These are phyloP conservation scores for Phortica variegata DNA, from an alignment of 1,140 invertebrate species.

Conservation along the genomic window DNA sequence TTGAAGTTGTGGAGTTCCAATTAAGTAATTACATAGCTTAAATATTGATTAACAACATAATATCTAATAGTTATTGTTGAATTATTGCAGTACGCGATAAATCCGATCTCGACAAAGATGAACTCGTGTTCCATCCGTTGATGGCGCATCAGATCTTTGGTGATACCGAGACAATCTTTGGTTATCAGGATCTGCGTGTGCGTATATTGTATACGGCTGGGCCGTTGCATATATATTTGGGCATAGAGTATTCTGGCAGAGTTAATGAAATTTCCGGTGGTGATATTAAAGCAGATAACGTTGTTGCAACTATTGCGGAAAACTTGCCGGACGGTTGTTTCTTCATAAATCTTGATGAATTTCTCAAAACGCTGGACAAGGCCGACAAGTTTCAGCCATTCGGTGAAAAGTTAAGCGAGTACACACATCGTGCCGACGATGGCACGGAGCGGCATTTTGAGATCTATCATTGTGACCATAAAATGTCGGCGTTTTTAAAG, in stretches of 20 bases:
- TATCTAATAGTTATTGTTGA: slow-evolving; percentile 7
- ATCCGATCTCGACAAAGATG: slow-evolving; percentile 72
- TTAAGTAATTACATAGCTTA: slow-evolving; percentile 66
- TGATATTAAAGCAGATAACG: slow-evolving; percentile 77
- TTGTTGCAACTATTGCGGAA: slow-evolving; percentile 68
- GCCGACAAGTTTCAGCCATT: slow-evolving; percentile 53
- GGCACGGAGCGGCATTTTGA: slow-evolving; percentile 70
- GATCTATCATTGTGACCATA: slow-evolving; percentile 75
- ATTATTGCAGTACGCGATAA: slow-evolving; percentile 63
- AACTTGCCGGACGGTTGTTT: slow-evolving; percentile 60
- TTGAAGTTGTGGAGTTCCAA: slow-evolving; percentile 77
- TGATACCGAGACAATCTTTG: slow-evolving; percentile 91
- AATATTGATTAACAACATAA: too few relatives aligned
- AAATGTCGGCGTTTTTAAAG: slow-evolving; percentile 70
- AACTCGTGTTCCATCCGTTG: slow-evolving; percentile 74
- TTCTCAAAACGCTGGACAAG: slow-evolving; percentile 49
- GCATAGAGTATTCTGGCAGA: slow-evolving; percentile 43
- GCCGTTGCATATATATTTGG: slow-evolving; percentile 72
- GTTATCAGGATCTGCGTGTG: slow-evolving; percentile 81
- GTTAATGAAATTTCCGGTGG: slow-evolving; percentile 49
- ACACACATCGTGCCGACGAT: slow-evolving; percentile 54
- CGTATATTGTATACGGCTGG: slow-evolving; percentile 82
- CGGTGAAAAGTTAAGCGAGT: slow-evolving; percentile 58
- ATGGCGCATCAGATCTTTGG: slow-evolving; percentile 96
- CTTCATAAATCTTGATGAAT: slow-evolving; percentile 54